phyloP scores from a whole-genome alignment of 2,888 invertebrate species.

The Cerceris rybyensis region DNA sequence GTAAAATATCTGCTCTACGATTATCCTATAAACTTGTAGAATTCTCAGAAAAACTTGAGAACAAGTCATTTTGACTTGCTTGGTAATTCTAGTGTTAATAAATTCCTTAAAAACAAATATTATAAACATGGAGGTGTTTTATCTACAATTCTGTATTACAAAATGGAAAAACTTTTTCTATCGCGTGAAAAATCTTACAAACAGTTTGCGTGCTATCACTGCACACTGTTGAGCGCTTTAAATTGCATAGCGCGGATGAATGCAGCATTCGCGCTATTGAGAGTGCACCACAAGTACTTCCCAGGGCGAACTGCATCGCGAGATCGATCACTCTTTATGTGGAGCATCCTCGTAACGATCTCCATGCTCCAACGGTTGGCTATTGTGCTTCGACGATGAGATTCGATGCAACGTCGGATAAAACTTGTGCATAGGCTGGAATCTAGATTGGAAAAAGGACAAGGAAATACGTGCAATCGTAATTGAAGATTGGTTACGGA shows the following conservation, averaged over 20 bases:
- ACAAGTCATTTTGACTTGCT: no score
- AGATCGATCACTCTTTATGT: constrained; percentile 58
- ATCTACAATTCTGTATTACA: no score
- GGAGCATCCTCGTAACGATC: constrained; percentile 50
- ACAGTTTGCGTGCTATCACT: not conserved
- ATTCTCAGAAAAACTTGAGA: no score
- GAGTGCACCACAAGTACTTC: constrained; percentile 7
- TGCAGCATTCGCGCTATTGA: constrained; percentile 3
- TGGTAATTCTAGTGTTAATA: no score
- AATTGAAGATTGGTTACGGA: constrained; percentile 46
- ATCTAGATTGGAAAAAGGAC: constrained; percentile 12
- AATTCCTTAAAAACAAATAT: no score
- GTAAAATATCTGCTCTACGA: no score
- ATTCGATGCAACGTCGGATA: constrained; percentile 33
- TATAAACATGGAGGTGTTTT: no score
- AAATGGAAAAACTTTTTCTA: not conserved
- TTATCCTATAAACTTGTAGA: no score
- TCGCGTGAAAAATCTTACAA: not conserved
- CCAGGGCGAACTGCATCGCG: constrained; percentile 33
- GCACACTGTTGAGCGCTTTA: constrained; percentile 26
- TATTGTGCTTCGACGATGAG: constrained; percentile 45
- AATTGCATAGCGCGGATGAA: not conserved
- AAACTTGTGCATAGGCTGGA: constrained; percentile 2
- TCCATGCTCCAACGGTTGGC: constrained; percentile 30
- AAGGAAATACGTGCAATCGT: constrained; percentile 27